These are phyloP conservation scores for Ceyx melanurus DNA, from an alignment of 2,113 vertebrate species.

Conservation along the genomic window DNA sequence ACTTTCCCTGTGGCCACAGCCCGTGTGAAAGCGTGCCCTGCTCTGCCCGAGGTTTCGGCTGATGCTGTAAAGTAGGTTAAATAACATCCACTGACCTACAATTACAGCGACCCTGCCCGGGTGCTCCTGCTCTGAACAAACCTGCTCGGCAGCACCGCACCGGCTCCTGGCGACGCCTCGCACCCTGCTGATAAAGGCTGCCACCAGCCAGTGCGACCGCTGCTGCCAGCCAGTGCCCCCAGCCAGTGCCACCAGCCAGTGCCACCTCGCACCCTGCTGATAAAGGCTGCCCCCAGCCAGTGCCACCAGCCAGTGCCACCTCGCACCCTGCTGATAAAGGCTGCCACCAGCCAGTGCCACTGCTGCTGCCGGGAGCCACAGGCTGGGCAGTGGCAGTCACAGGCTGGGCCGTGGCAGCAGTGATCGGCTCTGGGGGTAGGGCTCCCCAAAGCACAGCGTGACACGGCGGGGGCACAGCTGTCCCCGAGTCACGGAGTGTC, in stretches of 20 bases:
- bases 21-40: fast-evolving
- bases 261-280: background rate
- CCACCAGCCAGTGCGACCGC: background rate
- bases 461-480: background rate
- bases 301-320: background rate
- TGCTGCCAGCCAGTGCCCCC: too few relatives aligned
- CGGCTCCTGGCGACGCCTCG: slow-evolving; percentile 3
- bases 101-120: slow-evolving; percentile 58
- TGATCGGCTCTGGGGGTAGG: background rate
- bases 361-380: too few relatives aligned
- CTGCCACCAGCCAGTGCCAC: background rate
- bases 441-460: background rate
- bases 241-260: background rate
- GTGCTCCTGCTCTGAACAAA: slow-evolving; percentile 55
- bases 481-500: background rate
- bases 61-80: slow-evolving; percentile 40
- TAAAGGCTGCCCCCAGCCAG: background rate
- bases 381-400: background rate
- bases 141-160: slow-evolving; percentile 48
- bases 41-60: background rate
- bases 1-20: background rate
- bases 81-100: slow-evolving; percentile 54
- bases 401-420: background rate
- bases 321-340: background rate
- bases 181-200: background rate